A percentile compares a stretch with the other conserved stretches of the same genome.
phyloP scores from a whole-genome alignment of 2,888 invertebrate genomes.

The Harmothoe impar region DNA sequence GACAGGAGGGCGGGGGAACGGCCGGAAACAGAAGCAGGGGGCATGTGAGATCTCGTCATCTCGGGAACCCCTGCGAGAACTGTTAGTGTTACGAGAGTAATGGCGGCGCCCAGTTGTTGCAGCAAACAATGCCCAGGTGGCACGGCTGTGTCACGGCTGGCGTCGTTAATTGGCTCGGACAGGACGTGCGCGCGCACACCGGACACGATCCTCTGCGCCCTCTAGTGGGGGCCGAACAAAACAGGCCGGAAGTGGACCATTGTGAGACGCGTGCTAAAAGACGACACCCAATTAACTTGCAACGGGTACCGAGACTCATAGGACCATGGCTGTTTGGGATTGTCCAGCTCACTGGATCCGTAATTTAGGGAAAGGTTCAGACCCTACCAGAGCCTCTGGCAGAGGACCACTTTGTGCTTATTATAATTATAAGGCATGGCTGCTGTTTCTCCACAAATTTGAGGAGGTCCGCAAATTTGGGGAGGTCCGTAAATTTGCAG shows the following conservation, averaged over 20 bases:
- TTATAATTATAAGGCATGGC: too few species aligned
- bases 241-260: conserved; percentile 28
- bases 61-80: conserved; percentile 18
- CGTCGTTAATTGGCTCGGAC: conserved; percentile 36
- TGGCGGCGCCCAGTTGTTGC: not conserved
- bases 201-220: conserved; percentile 40
- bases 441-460: too few species aligned
- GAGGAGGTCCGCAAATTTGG: too few species aligned
- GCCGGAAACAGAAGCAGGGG: conserved; percentile 43
- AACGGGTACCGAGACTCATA: not conserved
- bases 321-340: not conserved
- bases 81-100: conserved; percentile 32
- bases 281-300: conserved; percentile 50
- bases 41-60: conserved; percentile 26
- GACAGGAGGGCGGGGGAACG: not conserved
- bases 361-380: too few species aligned
- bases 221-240: not conserved
- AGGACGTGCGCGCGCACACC: conserved; percentile 58
- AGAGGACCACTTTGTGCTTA: too few species aligned
- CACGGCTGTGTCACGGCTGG: conserved; percentile 7
- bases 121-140: conserved; percentile 24
- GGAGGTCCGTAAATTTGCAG: too few species aligned
- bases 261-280: conserved; percentile 5
- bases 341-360: too few species aligned
- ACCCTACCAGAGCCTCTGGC: too few species aligned